Evolutionary conservation across 2,888 invertebrate genomes (phyloP).

Genomic region (Plemyria rubiginata): DNA sequence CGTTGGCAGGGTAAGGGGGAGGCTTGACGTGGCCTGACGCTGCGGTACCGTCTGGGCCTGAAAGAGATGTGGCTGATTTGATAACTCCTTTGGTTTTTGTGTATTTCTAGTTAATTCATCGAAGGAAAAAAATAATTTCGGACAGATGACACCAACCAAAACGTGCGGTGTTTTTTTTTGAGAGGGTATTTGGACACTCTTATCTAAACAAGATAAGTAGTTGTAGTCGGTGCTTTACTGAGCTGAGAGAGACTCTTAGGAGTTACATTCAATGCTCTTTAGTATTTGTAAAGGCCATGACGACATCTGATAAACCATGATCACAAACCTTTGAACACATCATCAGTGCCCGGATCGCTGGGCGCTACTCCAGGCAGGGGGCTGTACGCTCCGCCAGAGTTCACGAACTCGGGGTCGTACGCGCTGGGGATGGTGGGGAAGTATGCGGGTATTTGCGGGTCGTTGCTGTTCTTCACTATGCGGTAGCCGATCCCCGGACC

Average conservation of each 20-base stretch:
- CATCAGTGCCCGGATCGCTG: constrained; percentile 62
- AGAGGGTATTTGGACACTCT: too few relatives aligned
- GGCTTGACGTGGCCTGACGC: constrained; percentile 85
- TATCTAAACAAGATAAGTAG: too few relatives aligned
- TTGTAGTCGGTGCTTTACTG: too few relatives aligned
- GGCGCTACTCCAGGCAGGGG: constrained; percentile 48
- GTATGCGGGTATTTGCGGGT: constrained; percentile 86
- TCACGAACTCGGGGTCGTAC: constrained; percentile 78
- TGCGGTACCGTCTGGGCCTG: constrained; percentile 82
- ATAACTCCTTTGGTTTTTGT: not conserved
- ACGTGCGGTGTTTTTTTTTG: too few relatives aligned
- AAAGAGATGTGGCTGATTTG: constrained; percentile 34
- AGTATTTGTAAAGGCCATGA: not conserved
- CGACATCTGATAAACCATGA: not conserved
- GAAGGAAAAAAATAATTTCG: too few relatives aligned
- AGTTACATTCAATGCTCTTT: not conserved
- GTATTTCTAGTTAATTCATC: not conserved
- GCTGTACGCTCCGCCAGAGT: constrained; percentile 57
- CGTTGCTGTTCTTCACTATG: constrained; percentile 88
- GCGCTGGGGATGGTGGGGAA: constrained; percentile 86
- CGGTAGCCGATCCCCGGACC: constrained; percentile 92
- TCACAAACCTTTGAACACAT: constrained; percentile 74
- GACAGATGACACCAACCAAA: too few relatives aligned
- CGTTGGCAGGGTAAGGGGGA: constrained; percentile 67
- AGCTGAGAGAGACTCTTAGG: too few relatives aligned